Evolutionary conservation across 2,888 invertebrate genomes (phyloP), one percentile per base, ranked within the genome.

Genomic region (Thysanoteuthis rhombus): DNA sequence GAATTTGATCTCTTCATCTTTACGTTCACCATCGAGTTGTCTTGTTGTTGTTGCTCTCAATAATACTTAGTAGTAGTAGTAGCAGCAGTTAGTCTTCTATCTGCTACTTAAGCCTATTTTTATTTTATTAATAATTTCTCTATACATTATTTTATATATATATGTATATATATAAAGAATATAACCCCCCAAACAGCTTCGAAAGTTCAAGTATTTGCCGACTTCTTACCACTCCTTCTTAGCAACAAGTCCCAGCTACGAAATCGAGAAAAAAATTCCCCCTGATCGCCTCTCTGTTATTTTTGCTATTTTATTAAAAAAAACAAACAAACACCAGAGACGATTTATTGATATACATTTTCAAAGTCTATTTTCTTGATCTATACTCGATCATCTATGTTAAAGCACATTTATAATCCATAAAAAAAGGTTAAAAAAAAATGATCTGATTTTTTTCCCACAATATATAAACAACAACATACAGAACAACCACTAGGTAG

Each of bases 1-100:
- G n/a, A 75, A 75, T 75, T n/a, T 75, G 75, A 75, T 75, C 75
- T 75, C 75, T 75, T 75, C 75, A 75, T 75, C 75, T 75, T n/a
- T 16, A 75, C n/a, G 75, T 75, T 75, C 75, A 75, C n/a, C 75
- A 75, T 75, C 75, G 75, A 36, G 75, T 75, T 75, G 75, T 75
- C n/a, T 75, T 75, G 75, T 75, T 75, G 75, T n/a, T 75, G n/a
- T 75, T 75, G n/a, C 75, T 75, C 75, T 75, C 36, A 75, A 75
- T 75, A 75, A 75, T 75, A 36, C n/a, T 36, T 75, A 75, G 36
- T 75, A 36, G 75, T 75, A 36, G n/a, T 75, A 75, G n/a, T n/a
- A n/a, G 75, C 19, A n/a, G n/a, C 22, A 22, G 12, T 1, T 36
- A 58, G 58, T 0, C 28, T 25, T 22, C 25, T 75, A n/a, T n/a